A percentile compares a stretch with the other conserved stretches of the same genome.
phyloP scores from a whole-genome alignment of 2,113 vertebrate genomes.

The Urocolius indicus region DNA sequence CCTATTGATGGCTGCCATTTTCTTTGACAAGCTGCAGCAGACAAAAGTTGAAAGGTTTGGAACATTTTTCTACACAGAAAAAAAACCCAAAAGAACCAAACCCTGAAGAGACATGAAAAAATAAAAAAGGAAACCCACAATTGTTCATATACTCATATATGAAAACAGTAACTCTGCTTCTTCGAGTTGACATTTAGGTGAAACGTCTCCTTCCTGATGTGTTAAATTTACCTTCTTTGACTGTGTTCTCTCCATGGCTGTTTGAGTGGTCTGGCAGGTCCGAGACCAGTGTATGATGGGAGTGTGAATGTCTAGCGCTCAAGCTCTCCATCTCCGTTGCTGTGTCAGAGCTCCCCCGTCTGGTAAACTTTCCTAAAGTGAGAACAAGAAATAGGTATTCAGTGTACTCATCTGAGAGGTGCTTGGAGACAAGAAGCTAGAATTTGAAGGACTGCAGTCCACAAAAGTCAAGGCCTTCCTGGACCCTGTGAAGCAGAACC shows the following conservation, averaged over 20 bases:
- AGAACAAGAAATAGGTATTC: not conserved
- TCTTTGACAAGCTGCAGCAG: not conserved
- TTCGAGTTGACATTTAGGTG: not conserved
- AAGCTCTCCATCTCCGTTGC: slow-evolving; percentile 93
- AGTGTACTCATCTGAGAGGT: not conserved
- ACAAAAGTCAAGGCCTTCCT: not conserved
- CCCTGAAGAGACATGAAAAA: fast-evolving
- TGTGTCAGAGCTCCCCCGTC: slow-evolving; percentile 92
- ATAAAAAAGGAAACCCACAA: not conserved
- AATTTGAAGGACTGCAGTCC: not conserved
- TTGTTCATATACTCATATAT: not conserved
- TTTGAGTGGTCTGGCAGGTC: slow-evolving; percentile 94
- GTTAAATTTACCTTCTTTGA: slow-evolving; percentile 86
- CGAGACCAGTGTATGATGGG: slow-evolving; percentile 91
- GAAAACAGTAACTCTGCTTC: not conserved
- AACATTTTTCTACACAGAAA: not conserved
- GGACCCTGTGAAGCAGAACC: not conserved
- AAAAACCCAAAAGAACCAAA: not conserved
- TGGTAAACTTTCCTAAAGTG: slow-evolving; percentile 88
- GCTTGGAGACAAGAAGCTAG: not conserved
- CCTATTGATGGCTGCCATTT: not conserved
- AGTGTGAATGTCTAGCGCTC: slow-evolving; percentile 91
- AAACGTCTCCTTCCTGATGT: not conserved
- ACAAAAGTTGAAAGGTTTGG: not conserved
- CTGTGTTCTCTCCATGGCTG: slow-evolving; percentile 93